Evolutionary conservation across 1,140 invertebrate species (phyloP), one percentile per base, ranked within the genome.

Genomic region (Conus ventricosus): DNA sequence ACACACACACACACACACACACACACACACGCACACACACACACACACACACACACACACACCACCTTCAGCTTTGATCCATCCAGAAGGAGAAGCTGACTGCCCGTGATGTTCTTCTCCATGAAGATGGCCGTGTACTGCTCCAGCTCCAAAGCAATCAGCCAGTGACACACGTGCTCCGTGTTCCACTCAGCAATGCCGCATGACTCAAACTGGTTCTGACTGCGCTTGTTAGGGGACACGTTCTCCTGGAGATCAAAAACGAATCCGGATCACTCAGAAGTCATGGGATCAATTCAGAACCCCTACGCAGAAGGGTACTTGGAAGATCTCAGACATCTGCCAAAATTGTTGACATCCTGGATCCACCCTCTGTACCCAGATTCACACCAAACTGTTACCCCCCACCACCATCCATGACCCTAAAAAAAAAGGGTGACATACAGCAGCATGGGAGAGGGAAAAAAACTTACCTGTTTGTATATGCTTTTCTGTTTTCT

Each of bases 141-240:
- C 91, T 98, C 98, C 93, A 99, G 94, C 55, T 97, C 97, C 81
- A 98, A 95, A 17, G 96, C 96, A 89, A 97, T 96, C 78, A 99
- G 95, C 98, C 98, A 99, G 93, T 98, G 97, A 94, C 97, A 97
- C 4, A 99, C 98, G 96, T 98, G 97, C 94, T 98, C 97, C 94
- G 97, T 97, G 90, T 96, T 97, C 98, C 98, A 99, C 91, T 98
- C 97, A 51, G 96, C 96, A 83, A 87, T 87, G 71, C 85, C 54
- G 51, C 87, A 88, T 1, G 94, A 92, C 80, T 93, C 91, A 85
- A 92, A 93, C 90, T 93, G 92, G 88, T 94, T 93, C 75, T 92
- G 85, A 39, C 78, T 90, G 7, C 92, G 87, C 78, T 92, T 92
- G 82, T 91, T 91, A 1, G 89, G 89, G 11, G 91, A 87, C 27